Percentiles rank a stretch among this genome's conserved stretches.
Evolutionary conservation across 2,797 vertebrate genomes (phyloP).

Genomic region (Hydrocynus forskahlii): DNA sequence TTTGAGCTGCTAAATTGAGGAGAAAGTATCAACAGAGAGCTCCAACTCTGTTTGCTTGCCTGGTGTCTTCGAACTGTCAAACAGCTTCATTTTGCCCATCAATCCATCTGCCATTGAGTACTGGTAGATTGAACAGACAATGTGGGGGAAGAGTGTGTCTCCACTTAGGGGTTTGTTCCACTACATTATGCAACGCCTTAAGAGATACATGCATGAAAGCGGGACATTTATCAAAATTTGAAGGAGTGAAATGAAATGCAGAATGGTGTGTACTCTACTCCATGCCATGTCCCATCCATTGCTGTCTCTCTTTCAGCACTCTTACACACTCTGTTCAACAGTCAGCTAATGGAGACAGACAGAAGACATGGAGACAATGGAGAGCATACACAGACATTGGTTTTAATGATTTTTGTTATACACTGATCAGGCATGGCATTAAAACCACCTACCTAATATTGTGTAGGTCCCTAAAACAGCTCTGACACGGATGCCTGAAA

Average conservation of each 20-base stretch:
- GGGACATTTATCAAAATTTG: slow-evolving; percentile 43
- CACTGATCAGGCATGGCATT: no score
- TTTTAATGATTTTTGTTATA: no score
- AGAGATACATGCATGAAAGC: slow-evolving; percentile 58
- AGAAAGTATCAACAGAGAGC: slow-evolving; percentile 55
- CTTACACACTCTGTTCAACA: slow-evolving; percentile 3
- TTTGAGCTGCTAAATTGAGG: slow-evolving; percentile 50
- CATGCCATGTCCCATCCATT: slow-evolving; percentile 42
- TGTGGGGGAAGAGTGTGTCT: slow-evolving; percentile 63
- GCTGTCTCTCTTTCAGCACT: slow-evolving; percentile 25
- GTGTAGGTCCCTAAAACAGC: no score
- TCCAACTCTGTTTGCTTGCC: slow-evolving; percentile 50
- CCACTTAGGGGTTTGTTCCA: slow-evolving; percentile 76
- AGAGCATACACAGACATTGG: no score
- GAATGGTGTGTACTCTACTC: slow-evolving; percentile 27
- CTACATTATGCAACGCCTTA: slow-evolving; percentile 72
- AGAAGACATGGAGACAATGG: background rate
- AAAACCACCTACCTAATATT: no score
- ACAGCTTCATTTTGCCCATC: slow-evolving; percentile 70
- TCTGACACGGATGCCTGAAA: no score
- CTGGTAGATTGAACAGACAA: slow-evolving; percentile 73
- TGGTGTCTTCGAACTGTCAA: slow-evolving; percentile 64
- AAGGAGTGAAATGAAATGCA: slow-evolving; percentile 45
- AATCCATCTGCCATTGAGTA: slow-evolving; percentile 69
- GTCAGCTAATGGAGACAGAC: slow-evolving; percentile 33